Conservation (phyloP, 2,888 invertebrate species). For the Imbricaverruca yamaguchii region DNA sequence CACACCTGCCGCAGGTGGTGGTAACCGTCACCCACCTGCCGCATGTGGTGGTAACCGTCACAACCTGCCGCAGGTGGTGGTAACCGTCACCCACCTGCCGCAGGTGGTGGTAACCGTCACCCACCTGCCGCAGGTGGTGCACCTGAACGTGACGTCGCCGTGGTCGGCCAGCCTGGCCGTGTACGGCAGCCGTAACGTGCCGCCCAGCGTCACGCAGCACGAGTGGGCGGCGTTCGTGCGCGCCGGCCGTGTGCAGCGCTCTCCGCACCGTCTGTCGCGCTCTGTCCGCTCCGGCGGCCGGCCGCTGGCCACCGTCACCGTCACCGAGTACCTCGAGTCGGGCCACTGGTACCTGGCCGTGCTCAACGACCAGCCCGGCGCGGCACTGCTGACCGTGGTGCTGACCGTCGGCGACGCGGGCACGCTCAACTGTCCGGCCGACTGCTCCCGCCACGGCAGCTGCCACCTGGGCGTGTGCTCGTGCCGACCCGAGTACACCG, state of each 20-base stretch:
- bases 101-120: no score
- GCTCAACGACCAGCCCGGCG: slow-evolving; percentile 36
- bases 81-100: no score
- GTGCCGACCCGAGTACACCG: slow-evolving; percentile 85
- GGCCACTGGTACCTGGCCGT: slow-evolving; percentile 37
- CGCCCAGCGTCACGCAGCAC: slow-evolving; percentile 39
- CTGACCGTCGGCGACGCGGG: background rate
- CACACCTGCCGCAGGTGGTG: background rate
- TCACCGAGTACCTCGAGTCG: slow-evolving; percentile 35
- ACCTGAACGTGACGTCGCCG: slow-evolving; percentile 37
- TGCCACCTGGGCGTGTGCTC: slow-evolving; percentile 89
- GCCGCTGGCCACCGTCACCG: slow-evolving; percentile 24
- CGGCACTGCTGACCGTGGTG: slow-evolving; percentile 26
- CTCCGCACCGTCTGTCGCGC: slow-evolving; percentile 30
- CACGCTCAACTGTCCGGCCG: slow-evolving; percentile 68
- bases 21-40: background rate
- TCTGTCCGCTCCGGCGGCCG: slow-evolving; percentile 30
- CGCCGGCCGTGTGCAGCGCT: slow-evolving; percentile 31
- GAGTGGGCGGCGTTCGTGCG: slow-evolving; percentile 38
- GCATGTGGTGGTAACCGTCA: no score
- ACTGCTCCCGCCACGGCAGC: slow-evolving; percentile 83
- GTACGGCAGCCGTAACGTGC: slow-evolving; percentile 38
- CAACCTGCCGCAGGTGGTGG: no score
- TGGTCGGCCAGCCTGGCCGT: slow-evolving; percentile 37
- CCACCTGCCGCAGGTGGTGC: background rate